A percentile compares a stretch with the other conserved stretches of the same genome.
Evolutionary conservation across 2,113 vertebrate genomes (phyloP).

Genomic region (Gulo gulo): DNA sequence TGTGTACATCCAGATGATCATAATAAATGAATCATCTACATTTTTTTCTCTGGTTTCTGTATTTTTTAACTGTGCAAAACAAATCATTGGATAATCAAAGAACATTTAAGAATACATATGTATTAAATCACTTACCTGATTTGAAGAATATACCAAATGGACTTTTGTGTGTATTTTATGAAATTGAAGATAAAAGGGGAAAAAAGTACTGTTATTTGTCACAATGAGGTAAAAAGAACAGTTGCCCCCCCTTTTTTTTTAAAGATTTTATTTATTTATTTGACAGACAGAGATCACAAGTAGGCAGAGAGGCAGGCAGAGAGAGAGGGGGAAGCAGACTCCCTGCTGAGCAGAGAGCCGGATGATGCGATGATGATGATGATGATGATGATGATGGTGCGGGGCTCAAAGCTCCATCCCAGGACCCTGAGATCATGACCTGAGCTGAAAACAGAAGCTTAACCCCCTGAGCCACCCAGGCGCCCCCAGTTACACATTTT

Average conservation of each 20-base stretch:
- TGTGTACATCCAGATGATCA: constrained; percentile 67
- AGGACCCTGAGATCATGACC: no score
- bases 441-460: no score
- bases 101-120: constrained; percentile 66
- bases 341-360: no score
- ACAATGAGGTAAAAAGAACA: background rate
- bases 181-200: background rate
- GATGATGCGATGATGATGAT: no score
- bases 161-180: background rate
- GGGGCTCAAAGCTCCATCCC: no score
- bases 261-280: no score
- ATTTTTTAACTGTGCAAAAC: constrained; percentile 80
- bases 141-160: background rate
- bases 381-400: no score
- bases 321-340: no score
- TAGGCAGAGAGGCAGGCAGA: no score
- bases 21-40: constrained; percentile 75
- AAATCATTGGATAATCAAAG: constrained; percentile 70
- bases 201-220: background rate
- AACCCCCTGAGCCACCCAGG: no score
- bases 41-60: constrained; percentile 75
- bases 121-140: background rate
- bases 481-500: background rate
- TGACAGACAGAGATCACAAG: no score
- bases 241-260: no score